Percentiles rank a stretch among this genome's conserved stretches.
phyloP scores from a whole-genome alignment of 2,888 invertebrate genomes.

The Rambutsinella grinnellia region DNA sequence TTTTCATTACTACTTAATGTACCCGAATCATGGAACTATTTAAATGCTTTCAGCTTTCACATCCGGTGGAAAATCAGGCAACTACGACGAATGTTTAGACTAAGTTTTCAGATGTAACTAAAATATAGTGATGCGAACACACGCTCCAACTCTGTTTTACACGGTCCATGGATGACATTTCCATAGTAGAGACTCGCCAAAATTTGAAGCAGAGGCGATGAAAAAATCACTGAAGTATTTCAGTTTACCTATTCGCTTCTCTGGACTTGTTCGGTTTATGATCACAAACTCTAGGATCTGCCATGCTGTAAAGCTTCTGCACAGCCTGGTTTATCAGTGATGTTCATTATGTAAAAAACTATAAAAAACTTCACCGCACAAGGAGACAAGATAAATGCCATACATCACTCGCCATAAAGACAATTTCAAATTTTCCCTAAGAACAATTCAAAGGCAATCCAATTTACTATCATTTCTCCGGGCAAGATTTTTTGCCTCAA shows the following conservation, averaged over 20 bases:
- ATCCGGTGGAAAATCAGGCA: not conserved
- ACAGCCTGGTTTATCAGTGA: not conserved
- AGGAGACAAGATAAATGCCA: too few relatives aligned
- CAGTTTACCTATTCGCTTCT: not conserved
- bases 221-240: not conserved
- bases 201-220: slow-evolving; percentile 18
- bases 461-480: too few relatives aligned
- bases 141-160: not conserved
- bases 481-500: too few relatives aligned
- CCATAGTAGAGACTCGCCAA: slow-evolving; percentile 34
- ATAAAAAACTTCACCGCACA: too few relatives aligned
- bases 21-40: too few relatives aligned
- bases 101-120: not conserved
- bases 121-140: not conserved
- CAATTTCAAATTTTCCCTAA: too few relatives aligned
- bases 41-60: not conserved
- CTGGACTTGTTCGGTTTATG: too few relatives aligned
- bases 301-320: not conserved
- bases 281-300: too few relatives aligned
- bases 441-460: too few relatives aligned
- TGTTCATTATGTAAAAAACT: not conserved
- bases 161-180: slow-evolving; percentile 38
- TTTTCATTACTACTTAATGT: not conserved
- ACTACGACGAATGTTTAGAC: not conserved
- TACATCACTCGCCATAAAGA: too few relatives aligned